Percentiles rank a stretch among this genome's conserved stretches.
phyloP scores from a whole-genome alignment of 2,888 invertebrate species.

The Coelogynopora nodosa region DNA sequence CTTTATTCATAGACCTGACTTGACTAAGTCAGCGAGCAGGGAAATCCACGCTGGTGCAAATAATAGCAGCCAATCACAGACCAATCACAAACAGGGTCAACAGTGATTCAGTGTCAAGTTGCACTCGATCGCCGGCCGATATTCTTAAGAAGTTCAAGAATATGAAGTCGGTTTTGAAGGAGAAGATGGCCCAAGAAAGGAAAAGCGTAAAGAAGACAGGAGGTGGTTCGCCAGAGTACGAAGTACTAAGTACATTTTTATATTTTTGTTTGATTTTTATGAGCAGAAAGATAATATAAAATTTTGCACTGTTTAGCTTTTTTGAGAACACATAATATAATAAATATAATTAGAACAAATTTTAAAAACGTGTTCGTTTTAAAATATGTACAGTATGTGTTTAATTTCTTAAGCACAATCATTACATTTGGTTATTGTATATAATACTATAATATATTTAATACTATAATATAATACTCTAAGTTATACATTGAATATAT shows the following conservation, averaged over 20 bases:
- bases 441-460: neutral
- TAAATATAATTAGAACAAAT: neutral
- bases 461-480: too few relatives aligned
- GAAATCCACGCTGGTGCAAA: neutral
- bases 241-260: too few relatives aligned
- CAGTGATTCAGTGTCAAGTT: neutral
- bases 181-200: conserved; percentile 4
- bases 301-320: neutral
- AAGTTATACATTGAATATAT: neutral
- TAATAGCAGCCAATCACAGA: neutral
- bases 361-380: neutral
- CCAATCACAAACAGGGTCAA: neutral
- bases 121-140: neutral
- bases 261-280: neutral
- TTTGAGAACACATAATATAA: neutral
- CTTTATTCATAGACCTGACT: neutral
- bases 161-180: conserved; percentile 11
- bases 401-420: neutral
- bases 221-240: neutral
- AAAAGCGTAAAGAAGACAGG: conserved; percentile 16
- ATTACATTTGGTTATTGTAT: neutral
- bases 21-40: neutral
- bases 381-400: neutral
- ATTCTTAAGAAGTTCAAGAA: neutral
- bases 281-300: neutral